Percentiles rank a stretch among this genome's conserved stretches.
Evolutionary conservation across 2,113 vertebrate species (phyloP).

Genomic region (Dissostichus mawsoni): DNA sequence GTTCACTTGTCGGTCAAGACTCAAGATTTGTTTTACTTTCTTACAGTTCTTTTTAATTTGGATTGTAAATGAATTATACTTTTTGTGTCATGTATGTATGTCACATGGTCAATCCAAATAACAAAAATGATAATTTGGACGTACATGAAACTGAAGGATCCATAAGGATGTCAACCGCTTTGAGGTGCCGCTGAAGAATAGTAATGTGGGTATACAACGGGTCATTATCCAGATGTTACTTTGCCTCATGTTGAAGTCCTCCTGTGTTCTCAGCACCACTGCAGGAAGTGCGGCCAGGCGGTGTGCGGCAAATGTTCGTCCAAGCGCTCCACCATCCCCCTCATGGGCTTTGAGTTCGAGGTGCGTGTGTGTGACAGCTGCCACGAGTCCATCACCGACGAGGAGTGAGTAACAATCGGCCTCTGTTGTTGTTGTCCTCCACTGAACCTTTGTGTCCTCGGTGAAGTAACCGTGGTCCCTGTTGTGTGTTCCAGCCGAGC

Average conservation of each 20-base stretch:
- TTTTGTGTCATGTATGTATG: too few species aligned
- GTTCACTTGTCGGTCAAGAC: too few species aligned
- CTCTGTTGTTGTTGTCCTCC: slow-evolving; percentile 46
- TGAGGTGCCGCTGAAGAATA: too few species aligned
- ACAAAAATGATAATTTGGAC: too few species aligned
- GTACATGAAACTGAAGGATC: too few species aligned
- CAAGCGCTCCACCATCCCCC: slow-evolving; percentile 94
- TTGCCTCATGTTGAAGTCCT: not conserved
- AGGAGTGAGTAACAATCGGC: slow-evolving; percentile 90
- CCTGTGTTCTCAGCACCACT: slow-evolving; percentile 90
- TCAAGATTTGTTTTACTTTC: too few species aligned
- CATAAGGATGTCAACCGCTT: too few species aligned
- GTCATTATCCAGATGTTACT: too few species aligned
- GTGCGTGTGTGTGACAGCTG: slow-evolving; percentile 97
- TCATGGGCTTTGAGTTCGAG: slow-evolving; percentile 98
- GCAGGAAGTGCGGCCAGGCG: slow-evolving; percentile 95
- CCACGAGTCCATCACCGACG: slow-evolving; percentile 94
- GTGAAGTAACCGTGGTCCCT: not conserved
- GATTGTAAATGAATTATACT: too few species aligned
- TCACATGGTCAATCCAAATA: too few species aligned
- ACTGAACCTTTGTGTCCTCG: slow-evolving; percentile 29
- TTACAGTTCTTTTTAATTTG: too few species aligned
- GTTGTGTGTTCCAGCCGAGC: slow-evolving; percentile 86
- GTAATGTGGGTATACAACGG: too few species aligned
- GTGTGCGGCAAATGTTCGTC: slow-evolving; percentile 97